Base-by-base conservation (phyloP, 1,140 invertebrate genomes). In the Polypedilum pembai region DNA sequence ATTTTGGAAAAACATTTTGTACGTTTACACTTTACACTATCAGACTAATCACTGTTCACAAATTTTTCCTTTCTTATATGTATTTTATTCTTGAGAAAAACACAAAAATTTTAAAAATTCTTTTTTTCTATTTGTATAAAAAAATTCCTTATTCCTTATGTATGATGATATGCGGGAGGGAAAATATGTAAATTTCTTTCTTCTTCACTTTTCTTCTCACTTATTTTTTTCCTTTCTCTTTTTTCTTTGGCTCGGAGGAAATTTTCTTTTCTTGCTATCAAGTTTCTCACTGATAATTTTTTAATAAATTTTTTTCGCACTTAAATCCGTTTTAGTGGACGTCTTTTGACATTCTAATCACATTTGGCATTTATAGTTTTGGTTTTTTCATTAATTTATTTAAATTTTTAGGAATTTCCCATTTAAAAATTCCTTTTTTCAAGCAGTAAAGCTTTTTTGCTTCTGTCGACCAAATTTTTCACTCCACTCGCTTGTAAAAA, bases 1-100 rank as follows among this genome's bases (percentile, higher is more conserved):
- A 69, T 69, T 69, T 69, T 69, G 65, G 17, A 69, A 69, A 69
- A 69, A 69, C 65, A 69, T 69, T 69, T 69, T 69, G 24, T 33
- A 33, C 24, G 24, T 33, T 33, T 33, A 33, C 1, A 33, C 2
- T 33, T 33, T 33, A 33, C 24, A 33, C 24, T 33, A 33, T 33
- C 24, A 5, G 5, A 33, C 24, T 33, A 3, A 33, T 33, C 24
- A 33, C 24, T 33, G 24, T 33, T 33, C 24, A 33, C 24, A 33
- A 33, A 33, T 3, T 33, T 33, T 33, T 33, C 24, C 24, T 56
- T 56, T 56, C n/a, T 56, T 56, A 56, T 56, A n/a, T 56, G 45
- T 56, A n/a, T 15, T 12, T 4, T n/a, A 56, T 15, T 56, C 45
- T 56, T 15, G 12, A 15, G 10, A 15, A 56, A n/a, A 56, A n/a